Evolutionary conservation across 2,797 vertebrate genomes (phyloP), one percentile per base, ranked within the genome.

Genomic region (Karalla daura): DNA sequence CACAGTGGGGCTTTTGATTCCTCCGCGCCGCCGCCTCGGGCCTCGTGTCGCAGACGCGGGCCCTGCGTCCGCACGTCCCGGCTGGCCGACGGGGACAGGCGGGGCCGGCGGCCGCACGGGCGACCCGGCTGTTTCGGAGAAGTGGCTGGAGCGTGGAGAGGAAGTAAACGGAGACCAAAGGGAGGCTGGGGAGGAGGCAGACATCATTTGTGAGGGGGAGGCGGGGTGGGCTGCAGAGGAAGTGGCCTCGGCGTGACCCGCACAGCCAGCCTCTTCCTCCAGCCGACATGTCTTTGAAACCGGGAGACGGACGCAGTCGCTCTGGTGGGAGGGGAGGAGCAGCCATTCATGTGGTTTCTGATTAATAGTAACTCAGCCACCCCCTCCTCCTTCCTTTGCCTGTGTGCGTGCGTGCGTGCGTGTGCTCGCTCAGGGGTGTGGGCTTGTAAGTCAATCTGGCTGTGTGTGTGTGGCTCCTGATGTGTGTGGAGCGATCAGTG

Each of bases 241-340:
- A 89, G 83, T 89, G 86, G 76, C 88, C 90, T 76, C 55, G n/a
- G 52, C 49, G 27, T 90, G 87, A 89, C 88, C 87, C 75, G 49
- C 52, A 39, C 61, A 30, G 66, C 36, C 59, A 83, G 69, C 54
- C 75, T 73, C 78, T 79, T 82, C 67, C 80, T 84, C 68, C 28
- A 25, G 30, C 78, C 27, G 41, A 66, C 74, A 69, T 23, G 71
- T 67, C 86, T 89, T 85, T 90, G 86, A 90, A 89, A 91, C 66
- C 71, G 80, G 45, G 55, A 78, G 70, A 89, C 63, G 70, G 78
- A 81, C 75, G 9, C 58, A 78, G 72, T 43, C 9, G 2, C 63
- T 15, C 65, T 54, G 51, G 70, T 74, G 52, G 37, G 71, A 80
- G 73, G n/a, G 86, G 81, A 81, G 85, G 83, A 58, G 71, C 70